phyloP scores from a whole-genome alignment of 2,797 vertebrate species.

The Myotis pilosus region DNA sequence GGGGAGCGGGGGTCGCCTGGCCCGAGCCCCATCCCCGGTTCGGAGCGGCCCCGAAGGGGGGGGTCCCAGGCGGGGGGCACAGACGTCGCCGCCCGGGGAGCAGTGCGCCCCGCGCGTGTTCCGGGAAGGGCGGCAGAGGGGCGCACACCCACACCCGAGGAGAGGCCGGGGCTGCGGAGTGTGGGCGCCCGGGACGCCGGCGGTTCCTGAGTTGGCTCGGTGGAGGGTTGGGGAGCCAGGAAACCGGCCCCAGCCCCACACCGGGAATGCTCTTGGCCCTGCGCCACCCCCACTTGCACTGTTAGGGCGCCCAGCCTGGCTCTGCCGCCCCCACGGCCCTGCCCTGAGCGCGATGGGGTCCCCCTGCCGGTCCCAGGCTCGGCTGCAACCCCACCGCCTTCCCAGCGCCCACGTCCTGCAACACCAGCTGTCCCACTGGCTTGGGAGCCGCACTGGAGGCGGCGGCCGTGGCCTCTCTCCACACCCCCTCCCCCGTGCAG shows the following conservation, averaged over 20 bases:
- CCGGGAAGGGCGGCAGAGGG: neutral
- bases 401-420: neutral
- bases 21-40: neutral
- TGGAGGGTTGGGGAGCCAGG: neutral
- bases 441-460: neutral
- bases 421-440: neutral
- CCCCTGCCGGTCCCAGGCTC: neutral
- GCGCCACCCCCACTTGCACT: neutral
- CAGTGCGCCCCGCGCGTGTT: neutral
- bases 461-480: neutral
- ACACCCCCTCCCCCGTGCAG: neutral
- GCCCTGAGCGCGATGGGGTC: neutral
- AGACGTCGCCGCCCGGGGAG: neutral
- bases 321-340: neutral
- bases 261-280: neutral
- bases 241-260: neutral
- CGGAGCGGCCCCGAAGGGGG: neutral
- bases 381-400: neutral
- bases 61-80: neutral
- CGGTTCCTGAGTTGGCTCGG: neutral
- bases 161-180: neutral
- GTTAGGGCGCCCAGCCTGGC: neutral
- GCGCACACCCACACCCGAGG: neutral
- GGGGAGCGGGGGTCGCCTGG: neutral
- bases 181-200: neutral